Conservation (phyloP, 1,140 invertebrate genomes). For the Heliconius hermathena region DNA sequence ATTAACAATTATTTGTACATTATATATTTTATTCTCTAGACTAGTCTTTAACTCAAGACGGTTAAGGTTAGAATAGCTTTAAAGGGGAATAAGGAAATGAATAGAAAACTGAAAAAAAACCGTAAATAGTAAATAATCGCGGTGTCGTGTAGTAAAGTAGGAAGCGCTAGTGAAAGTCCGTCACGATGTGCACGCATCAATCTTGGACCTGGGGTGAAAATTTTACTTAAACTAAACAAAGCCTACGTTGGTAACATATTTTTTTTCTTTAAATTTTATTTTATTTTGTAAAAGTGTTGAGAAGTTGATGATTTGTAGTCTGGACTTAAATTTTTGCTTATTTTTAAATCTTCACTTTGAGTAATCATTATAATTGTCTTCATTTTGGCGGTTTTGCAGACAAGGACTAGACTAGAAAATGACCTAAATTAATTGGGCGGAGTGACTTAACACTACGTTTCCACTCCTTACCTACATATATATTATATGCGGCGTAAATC, state of each 20-base stretch:
- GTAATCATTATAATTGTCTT: too few species aligned
- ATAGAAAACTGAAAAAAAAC: conserved; percentile 15
- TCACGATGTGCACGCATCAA: conserved; percentile 51
- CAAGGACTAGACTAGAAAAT: too few species aligned
- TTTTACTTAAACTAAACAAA: background rate
- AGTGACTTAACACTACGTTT: too few species aligned
- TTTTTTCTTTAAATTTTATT: background rate
- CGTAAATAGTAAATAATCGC: conserved; percentile 40
- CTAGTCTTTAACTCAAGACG: background rate
- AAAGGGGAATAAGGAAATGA: conserved; percentile 1
- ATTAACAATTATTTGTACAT: background rate
- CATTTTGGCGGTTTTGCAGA: too few species aligned
- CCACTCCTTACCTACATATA: too few species aligned
- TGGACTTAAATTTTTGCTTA: too few species aligned
- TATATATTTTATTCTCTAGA: background rate
- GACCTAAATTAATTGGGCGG: too few species aligned
- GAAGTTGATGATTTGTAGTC: too few species aligned
- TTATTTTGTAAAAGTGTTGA: background rate
- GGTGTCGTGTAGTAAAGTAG: conserved; percentile 51
- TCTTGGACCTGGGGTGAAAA: background rate
- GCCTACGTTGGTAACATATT: background rate
- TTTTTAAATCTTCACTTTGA: too few species aligned
- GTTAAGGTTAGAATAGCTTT: conserved; percentile 7
- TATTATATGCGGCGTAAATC: too few species aligned
- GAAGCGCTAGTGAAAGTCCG: conserved; percentile 57